These are phyloP conservation scores for Marronus borbonicus DNA, from an alignment of 2,888 invertebrate genomes.

Conservation along the genomic window DNA sequence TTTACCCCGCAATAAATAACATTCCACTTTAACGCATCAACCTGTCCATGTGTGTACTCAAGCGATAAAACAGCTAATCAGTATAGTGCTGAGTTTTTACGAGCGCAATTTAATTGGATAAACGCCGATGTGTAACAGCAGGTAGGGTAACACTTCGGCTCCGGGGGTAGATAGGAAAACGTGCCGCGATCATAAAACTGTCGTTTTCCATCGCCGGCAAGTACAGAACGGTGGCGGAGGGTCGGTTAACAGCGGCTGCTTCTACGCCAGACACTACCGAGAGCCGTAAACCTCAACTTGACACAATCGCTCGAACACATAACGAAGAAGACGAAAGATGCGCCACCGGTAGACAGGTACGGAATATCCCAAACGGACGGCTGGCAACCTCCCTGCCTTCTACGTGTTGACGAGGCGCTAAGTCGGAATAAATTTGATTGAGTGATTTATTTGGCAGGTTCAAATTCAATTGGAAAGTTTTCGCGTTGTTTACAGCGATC, in stretches of 20 bases:
- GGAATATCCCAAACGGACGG: background rate
- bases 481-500: conserved; percentile 26
- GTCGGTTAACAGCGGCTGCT: conserved; percentile 40
- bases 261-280: conserved; percentile 36
- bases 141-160: conserved; percentile 51
- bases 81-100: conserved; percentile 58
- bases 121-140: conserved; percentile 55
- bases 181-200: conserved; percentile 56
- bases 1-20: too few species aligned
- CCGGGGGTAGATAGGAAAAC: conserved; percentile 44
- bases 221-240: conserved; percentile 20
- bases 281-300: conserved; percentile 41
- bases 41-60: conserved; percentile 25
- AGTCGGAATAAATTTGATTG: conserved; percentile 56
- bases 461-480: conserved; percentile 55
- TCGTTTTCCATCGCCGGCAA: conserved; percentile 55
- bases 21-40: too few species aligned
- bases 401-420: conserved; percentile 42
- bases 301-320: conserved; percentile 31
- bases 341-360: conserved; percentile 40
- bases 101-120: conserved; percentile 56
- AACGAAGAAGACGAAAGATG: conserved; percentile 3
- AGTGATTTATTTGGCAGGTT: conserved; percentile 51
- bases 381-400: conserved; percentile 28
- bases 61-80: conserved; percentile 59